Conservation (phyloP, 2,113 vertebrate species). For the Phaethornis superciliosus region DNA sequence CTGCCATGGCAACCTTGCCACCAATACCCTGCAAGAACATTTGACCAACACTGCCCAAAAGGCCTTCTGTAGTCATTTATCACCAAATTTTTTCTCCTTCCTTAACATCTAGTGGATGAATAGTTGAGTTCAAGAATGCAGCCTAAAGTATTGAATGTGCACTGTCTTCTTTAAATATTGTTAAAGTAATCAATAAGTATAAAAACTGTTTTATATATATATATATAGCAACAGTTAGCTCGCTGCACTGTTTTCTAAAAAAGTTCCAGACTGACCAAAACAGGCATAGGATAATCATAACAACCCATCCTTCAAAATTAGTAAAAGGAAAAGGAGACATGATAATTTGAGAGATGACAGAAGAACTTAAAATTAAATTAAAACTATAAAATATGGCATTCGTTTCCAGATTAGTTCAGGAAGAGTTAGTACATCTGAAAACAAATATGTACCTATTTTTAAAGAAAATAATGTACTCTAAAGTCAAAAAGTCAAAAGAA, state of each 20-base stretch:
- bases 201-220: neutral
- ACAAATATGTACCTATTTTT: neutral
- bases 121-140: neutral
- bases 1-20: neutral
- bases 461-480: neutral
- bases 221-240: neutral
- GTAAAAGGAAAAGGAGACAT: neutral
- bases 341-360: neutral
- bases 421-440: slow-evolving; percentile 4
- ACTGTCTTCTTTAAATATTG: neutral
- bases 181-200: neutral
- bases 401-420: neutral
- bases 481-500: neutral
- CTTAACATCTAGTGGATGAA: neutral
- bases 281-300: neutral
- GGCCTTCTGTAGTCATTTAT: neutral
- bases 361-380: neutral
- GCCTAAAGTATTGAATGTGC: neutral
- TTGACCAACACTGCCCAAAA: neutral
- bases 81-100: neutral
- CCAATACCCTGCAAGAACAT: neutral
- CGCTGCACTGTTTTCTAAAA: neutral
- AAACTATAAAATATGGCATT: neutral
- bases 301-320: neutral
- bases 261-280: neutral